Conservation (phyloP, 2,888 invertebrate species). For the Nudaria mundana region DNA sequence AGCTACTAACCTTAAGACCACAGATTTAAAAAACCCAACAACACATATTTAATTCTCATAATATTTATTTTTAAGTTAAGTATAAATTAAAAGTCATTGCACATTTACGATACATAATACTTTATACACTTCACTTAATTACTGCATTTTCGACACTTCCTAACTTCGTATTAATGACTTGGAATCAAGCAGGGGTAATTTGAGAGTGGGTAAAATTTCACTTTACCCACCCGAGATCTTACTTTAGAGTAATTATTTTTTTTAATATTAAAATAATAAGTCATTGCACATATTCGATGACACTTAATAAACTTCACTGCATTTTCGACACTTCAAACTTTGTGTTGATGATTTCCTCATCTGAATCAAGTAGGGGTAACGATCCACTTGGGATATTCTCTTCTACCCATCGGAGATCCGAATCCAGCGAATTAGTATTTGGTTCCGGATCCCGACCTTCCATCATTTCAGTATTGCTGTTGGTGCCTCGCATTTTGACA, state of each 20-base stretch:
- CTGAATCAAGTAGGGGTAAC: slow-evolving; percentile 85
- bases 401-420: slow-evolving; percentile 91
- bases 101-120: neutral
- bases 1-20: too few relatives aligned
- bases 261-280: slow-evolving; percentile 30
- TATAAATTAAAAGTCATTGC: too few relatives aligned
- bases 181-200: slow-evolving; percentile 84
- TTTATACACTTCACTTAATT: neutral
- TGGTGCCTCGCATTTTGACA: slow-evolving; percentile 85
- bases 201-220: too few relatives aligned
- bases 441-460: slow-evolving; percentile 36
- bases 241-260: neutral
- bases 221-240: too few relatives aligned
- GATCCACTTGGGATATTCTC: slow-evolving; percentile 94
- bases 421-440: slow-evolving; percentile 56
- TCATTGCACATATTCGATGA: slow-evolving; percentile 39
- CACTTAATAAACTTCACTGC: slow-evolving; percentile 82
- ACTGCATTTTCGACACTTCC: slow-evolving; percentile 94
- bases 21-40: too few relatives aligned
- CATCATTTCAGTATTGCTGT: slow-evolving; percentile 43
- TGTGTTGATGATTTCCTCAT: slow-evolving; percentile 91
- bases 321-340: slow-evolving; percentile 94
- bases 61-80: too few relatives aligned
- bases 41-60: too few relatives aligned
- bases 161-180: slow-evolving; percentile 91